phyloP scores from a whole-genome alignment of 1,140 invertebrate species.

The Papilio machaon region DNA sequence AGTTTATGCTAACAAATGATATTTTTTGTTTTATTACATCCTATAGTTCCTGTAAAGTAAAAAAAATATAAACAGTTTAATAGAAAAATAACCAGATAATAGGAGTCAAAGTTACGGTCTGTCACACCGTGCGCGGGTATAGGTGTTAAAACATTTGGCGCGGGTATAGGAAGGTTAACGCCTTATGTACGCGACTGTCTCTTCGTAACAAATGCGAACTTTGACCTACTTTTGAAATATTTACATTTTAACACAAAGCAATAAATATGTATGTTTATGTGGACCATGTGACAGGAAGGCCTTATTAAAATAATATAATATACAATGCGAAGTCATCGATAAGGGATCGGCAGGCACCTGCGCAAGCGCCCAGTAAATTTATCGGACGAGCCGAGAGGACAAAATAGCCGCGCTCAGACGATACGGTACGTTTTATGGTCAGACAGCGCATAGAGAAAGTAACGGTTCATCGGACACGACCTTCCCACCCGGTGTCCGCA shows the following conservation, averaged over 20 bases:
- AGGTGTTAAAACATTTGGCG: no score
- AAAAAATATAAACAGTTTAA: no score
- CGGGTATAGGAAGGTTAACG: no score
- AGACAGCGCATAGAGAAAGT: constrained; percentile 70
- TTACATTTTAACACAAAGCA: constrained; percentile 43
- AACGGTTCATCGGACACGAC: constrained; percentile 70
- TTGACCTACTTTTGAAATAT: constrained; percentile 57
- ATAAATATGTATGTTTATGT: constrained; percentile 40
- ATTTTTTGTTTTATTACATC: no score
- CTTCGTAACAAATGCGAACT: constrained; percentile 52
- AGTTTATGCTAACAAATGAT: no score
- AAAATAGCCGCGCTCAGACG: constrained; percentile 59
- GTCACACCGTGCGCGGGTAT: no score
- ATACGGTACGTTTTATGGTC: constrained; percentile 71
- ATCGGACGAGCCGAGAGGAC: constrained; percentile 58
- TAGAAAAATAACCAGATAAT: no score
- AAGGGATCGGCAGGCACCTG: constrained; percentile 62
- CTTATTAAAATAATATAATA: constrained; percentile 51
- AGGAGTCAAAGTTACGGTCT: no score
- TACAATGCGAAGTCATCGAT: constrained; percentile 48
- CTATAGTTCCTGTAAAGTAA: no score
- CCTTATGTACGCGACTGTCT: constrained; percentile 45
- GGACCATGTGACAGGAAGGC: constrained; percentile 46
- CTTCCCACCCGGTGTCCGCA: constrained; percentile 73
- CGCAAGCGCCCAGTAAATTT: constrained; percentile 60